These are phyloP conservation scores for Agraylea sexmaculata DNA, from an alignment of 1,140 invertebrate genomes.

Conservation along the genomic window DNA sequence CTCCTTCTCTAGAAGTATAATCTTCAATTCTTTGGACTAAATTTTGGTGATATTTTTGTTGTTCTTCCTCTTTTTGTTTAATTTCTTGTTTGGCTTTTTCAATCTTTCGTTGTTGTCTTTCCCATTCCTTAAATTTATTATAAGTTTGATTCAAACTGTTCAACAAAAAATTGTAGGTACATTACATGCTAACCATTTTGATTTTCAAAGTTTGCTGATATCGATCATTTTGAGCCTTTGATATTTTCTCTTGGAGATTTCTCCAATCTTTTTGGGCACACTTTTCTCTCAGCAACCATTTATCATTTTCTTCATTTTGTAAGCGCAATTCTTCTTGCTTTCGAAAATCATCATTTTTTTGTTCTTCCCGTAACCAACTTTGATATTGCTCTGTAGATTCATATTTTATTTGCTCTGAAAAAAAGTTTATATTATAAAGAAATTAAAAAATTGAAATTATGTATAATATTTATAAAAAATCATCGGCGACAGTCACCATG, in stretches of 20 bases:
- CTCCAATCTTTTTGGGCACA: conserved; percentile 41
- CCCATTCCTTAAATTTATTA: conserved; percentile 31
- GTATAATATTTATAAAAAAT: not conserved
- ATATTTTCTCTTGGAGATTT: conserved; percentile 37
- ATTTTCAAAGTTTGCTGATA: conserved; percentile 41
- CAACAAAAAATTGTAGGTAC: not conserved
- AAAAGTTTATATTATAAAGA: not conserved
- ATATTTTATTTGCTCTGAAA: conserved; percentile 23
- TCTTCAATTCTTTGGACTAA: conserved; percentile 48
- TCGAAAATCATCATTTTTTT: conserved; percentile 29
- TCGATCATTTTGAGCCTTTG: conserved; percentile 35
- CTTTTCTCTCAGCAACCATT: conserved; percentile 34
- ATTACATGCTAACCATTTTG: conserved; percentile 23
- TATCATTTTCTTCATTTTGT: conserved; percentile 36
- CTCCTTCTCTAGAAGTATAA: conserved; percentile 47
- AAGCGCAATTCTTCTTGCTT: conserved; percentile 31
- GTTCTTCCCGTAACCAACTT: conserved; percentile 32
- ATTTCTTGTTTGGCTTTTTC: conserved; percentile 32
- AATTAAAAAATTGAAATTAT: not conserved
- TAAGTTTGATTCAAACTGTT: not conserved
- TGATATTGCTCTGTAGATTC: conserved; percentile 32
- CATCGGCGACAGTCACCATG: not conserved
- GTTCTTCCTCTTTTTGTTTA: conserved; percentile 34
- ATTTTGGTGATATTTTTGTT: conserved; percentile 32
- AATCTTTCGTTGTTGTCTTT: conserved; percentile 34